Evolutionary conservation across 2,888 invertebrate species (phyloP).

Genomic region (Emmelina monodactyla): DNA sequence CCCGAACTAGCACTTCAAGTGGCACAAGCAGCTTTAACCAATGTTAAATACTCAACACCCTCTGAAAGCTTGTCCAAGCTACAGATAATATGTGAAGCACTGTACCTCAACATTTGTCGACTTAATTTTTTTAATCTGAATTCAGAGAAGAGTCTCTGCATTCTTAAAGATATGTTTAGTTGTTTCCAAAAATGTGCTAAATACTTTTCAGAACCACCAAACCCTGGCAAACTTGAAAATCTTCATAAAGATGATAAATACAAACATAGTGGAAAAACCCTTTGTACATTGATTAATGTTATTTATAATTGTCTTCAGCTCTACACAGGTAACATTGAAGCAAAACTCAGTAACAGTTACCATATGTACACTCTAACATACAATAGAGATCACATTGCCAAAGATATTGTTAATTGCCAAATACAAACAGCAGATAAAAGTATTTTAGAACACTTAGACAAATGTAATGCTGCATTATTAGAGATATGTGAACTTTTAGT

Average conservation of each 20-base stretch:
- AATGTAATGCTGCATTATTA: conserved; percentile 30
- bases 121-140: conserved; percentile 32
- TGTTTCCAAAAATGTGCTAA: conserved; percentile 35
- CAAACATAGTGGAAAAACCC: conserved; percentile 33
- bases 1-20: conserved; percentile 41
- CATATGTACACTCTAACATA: conserved; percentile 34
- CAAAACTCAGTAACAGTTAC: conserved; percentile 21
- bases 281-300: conserved; percentile 26
- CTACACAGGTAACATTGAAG: conserved; percentile 24
- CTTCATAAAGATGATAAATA: conserved; percentile 33
- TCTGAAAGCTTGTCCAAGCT: conserved; percentile 30
- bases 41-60: conserved; percentile 41
- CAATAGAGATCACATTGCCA: conserved; percentile 20
- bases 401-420: conserved; percentile 23
- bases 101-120: conserved; percentile 35
- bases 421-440: conserved; percentile 21
- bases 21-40: conserved; percentile 30
- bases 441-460: conserved; percentile 29
- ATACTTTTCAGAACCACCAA: conserved; percentile 38
- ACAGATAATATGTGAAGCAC: conserved; percentile 27
- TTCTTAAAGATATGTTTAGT: conserved; percentile 22
- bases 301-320: conserved; percentile 27
- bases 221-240: conserved; percentile 26
- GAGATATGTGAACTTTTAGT: conserved; percentile 37
- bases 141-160: conserved; percentile 16